Percentiles rank a stretch among this genome's conserved stretches.
These are phyloP conservation scores for Philonicus albiceps DNA, from an alignment of 2,888 invertebrate genomes.

Conservation along the genomic window DNA sequence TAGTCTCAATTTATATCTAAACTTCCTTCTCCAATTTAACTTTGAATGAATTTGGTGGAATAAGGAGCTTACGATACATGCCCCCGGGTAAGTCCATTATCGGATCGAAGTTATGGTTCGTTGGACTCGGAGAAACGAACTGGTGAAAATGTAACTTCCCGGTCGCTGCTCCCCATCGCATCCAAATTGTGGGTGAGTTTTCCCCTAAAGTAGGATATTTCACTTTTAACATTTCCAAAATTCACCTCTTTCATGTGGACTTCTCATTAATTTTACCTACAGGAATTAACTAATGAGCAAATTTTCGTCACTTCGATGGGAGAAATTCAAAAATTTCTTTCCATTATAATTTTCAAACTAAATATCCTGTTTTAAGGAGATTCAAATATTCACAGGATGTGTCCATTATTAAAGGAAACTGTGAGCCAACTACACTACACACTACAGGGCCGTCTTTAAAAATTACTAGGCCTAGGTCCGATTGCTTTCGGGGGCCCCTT, in stretches of 20 bases:
- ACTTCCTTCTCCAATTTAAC: conserved; percentile 31
- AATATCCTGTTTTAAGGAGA: not conserved
- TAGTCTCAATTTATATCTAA: conserved; percentile 31
- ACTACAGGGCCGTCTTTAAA: no score
- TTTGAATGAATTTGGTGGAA: conserved; percentile 31
- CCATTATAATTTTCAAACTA: not conserved
- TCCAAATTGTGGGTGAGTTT: not conserved
- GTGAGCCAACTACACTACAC: no score
- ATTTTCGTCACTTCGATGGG: not conserved
- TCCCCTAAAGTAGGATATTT: not conserved
- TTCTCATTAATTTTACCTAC: not conserved
- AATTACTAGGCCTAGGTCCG: no score
- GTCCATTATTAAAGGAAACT: no score
- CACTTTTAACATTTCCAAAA: not conserved
- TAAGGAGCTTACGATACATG: conserved; percentile 31
- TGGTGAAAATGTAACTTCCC: not conserved
- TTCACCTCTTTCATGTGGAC: not conserved
- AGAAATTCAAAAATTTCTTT: not conserved
- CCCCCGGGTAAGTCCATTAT: conserved; percentile 8
- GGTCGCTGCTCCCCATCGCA: not conserved
- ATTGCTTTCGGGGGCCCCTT: no score
- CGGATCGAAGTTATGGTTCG: conserved; percentile 24
- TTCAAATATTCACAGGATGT: no score
- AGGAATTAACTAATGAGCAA: not conserved
- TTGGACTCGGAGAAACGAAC: not conserved